These are phyloP conservation scores for Paratilapia polleni DNA, from an alignment of 2,113 vertebrate species.

Conservation along the genomic window DNA sequence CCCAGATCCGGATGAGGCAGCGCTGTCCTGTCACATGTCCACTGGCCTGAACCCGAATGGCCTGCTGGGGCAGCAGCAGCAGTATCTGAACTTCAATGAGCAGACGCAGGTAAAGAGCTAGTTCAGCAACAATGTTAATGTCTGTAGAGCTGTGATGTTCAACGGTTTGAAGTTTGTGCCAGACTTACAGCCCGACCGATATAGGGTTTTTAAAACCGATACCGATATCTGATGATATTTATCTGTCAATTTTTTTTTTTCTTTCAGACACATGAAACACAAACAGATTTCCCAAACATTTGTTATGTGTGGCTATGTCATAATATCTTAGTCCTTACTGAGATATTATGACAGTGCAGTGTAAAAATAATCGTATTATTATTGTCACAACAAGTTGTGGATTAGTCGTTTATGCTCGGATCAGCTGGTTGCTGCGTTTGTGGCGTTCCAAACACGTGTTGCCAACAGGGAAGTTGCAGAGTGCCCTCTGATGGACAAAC, in stretches of 20 bases:
- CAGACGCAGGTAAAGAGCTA: constrained; percentile 70
- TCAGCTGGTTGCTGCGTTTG: too few relatives aligned
- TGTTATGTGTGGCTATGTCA: not conserved
- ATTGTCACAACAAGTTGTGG: too few relatives aligned
- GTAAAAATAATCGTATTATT: too few relatives aligned
- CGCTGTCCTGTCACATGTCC: constrained; percentile 13
- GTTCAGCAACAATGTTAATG: not conserved
- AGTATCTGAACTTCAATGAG: constrained; percentile 56
- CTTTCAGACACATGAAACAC: not conserved
- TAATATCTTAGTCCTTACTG: not conserved
- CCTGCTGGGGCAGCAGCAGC: constrained; percentile 15
- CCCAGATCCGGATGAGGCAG: constrained; percentile 35
- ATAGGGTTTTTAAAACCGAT: not conserved
- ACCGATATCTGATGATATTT: not conserved
- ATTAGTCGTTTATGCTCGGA: too few relatives aligned
- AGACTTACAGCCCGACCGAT: too few relatives aligned
- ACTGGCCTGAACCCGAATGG: constrained; percentile 24
- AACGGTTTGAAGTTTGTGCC: not conserved
- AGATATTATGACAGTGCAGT: too few relatives aligned
- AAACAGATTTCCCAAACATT: not conserved
- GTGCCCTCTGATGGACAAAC: too few relatives aligned
- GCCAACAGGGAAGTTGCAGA: too few relatives aligned
- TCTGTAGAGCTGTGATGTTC: not conserved
- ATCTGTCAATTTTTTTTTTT: not conserved
- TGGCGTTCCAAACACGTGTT: too few relatives aligned